These are phyloP conservation scores for Andrena hattorfiana DNA, from an alignment of 2,888 invertebrate genomes.

Conservation along the genomic window DNA sequence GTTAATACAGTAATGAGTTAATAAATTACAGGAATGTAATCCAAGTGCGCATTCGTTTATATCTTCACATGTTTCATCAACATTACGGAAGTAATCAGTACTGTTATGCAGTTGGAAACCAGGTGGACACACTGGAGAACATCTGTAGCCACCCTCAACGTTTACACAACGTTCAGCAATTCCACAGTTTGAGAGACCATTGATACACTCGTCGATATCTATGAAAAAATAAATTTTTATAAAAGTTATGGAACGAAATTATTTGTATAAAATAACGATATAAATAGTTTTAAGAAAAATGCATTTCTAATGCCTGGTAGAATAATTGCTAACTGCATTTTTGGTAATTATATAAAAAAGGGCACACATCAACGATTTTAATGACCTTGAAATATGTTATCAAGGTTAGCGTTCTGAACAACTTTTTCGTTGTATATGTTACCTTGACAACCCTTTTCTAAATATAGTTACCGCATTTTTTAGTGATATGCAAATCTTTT, in stretches of 20 bases:
- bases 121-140: constrained; percentile 72
- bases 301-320: too few species aligned
- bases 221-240: background rate
- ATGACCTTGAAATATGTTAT: too few species aligned
- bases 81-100: background rate
- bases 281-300: too few species aligned
- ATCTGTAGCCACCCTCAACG: constrained; percentile 72
- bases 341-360: too few species aligned
- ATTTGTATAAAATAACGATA: too few species aligned
- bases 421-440: too few species aligned
- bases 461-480: background rate
- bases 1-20: constrained; percentile 72
- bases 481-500: background rate
- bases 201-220: constrained; percentile 75
- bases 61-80: constrained; percentile 84
- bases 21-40: constrained; percentile 86
- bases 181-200: constrained; percentile 76
- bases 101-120: constrained; percentile 65
- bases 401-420: too few species aligned
- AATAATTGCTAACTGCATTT: too few species aligned
- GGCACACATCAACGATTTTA: too few species aligned
- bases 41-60: constrained; percentile 91
- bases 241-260: too few species aligned
- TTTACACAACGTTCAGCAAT: constrained; percentile 76
- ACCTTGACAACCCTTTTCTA: background rate